Base-by-base conservation (phyloP, 2,888 invertebrate genomes). In the Diachrysia chrysitis region DNA sequence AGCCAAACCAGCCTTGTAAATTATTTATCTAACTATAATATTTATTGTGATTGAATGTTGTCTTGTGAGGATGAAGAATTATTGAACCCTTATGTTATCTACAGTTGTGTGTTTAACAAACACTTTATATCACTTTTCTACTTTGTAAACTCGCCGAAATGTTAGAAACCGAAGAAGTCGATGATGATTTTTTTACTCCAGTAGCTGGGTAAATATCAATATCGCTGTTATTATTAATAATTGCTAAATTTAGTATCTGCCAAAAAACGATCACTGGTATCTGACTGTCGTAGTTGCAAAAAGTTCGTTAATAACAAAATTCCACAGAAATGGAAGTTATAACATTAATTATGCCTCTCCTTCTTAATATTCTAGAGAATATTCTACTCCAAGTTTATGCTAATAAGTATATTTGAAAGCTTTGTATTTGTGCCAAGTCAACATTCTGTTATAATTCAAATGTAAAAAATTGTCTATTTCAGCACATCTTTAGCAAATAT, bases 151-250 rank as follows among this genome's bases (percentile, higher is more conserved):
- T 16, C 9, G 16, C 29, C 17, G 76, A 51, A 56, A 91, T 91
- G 90, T 81, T 94, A 62, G 88, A 93, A 85, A 83, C 90, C 25
- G 93, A 92, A 66, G 94, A 94, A 76, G 90, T 94, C 53, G 95
- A 95, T 78, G 92, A 93, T 72, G 95, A 95, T 82, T 93, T 90
- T 68, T 95, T 95, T 81, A 94, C 95, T 69, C 95, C 95, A 63
- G 84, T 90, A 53, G 82, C 92, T 66, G 90, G 91, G 95, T 94
- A 85, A 73, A 74, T 76, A 66, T 48, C 58, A 21, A 46, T 21
- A 35, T 55, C 58, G 16, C 14, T 16, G 16, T 42, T 37, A 37
- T 37, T 16, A 37, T 37, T 16, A 16, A 1, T 1, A 14, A 16
- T n/a, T 5, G 3, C 42, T n/a, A 0, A n/a, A 42, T 6, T 42